Conservation (phyloP, 2,797 vertebrate genomes). For the Diceros bicornis region DNA sequence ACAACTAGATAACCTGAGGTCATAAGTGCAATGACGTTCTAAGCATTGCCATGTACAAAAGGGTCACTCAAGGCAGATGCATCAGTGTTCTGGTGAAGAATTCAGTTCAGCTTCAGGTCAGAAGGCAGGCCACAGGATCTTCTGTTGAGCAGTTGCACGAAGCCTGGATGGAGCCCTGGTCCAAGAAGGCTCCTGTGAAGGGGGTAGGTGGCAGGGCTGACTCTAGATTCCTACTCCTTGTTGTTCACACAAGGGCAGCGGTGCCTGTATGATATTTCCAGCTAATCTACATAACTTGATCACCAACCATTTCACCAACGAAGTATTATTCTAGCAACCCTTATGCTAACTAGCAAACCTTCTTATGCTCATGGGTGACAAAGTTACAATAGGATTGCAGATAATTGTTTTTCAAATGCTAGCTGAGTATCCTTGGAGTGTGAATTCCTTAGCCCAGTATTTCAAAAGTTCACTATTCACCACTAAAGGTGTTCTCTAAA, state of each 20-base stretch:
- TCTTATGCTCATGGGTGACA: background rate
- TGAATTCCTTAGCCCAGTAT: background rate
- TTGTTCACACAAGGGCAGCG: background rate
- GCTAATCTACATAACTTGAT: background rate
- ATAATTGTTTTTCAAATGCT: background rate
- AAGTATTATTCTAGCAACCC: background rate
- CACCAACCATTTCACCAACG: background rate
- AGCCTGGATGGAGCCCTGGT: background rate
- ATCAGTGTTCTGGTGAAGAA: background rate
- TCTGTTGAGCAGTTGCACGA: background rate
- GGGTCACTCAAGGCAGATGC: background rate
- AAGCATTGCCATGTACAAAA: background rate
- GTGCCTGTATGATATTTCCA: background rate
- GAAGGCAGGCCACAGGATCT: background rate
- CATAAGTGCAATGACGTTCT: background rate
- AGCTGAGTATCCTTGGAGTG: background rate
- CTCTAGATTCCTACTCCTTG: background rate
- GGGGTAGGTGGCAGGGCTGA: background rate
- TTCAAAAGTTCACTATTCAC: conserved; percentile 25
- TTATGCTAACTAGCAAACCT: background rate
- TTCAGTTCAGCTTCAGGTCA: background rate
- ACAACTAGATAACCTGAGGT: background rate
- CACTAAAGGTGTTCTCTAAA: background rate
- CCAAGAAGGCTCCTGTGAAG: background rate
- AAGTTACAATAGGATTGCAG: background rate